phyloP scores from a whole-genome alignment of 2,888 invertebrate genomes.

The Sympetrum striolatum region DNA sequence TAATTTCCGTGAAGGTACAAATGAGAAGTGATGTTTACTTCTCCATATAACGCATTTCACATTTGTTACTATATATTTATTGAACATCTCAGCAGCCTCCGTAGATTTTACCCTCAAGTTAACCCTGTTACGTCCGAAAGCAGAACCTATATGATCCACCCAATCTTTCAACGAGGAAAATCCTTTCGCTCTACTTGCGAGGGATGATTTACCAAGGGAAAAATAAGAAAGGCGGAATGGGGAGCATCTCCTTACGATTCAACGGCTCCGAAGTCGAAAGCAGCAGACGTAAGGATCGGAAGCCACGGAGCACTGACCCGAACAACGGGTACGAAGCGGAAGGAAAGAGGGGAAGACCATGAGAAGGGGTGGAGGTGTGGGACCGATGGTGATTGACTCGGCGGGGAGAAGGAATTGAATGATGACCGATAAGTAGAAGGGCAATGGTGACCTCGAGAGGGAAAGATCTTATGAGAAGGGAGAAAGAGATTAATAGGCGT shows the following conservation, averaged over 20 bases:
- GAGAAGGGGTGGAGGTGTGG: neutral
- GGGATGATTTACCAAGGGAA: neutral
- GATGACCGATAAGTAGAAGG: neutral
- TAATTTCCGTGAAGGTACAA: too few species aligned
- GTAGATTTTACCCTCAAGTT: too few species aligned
- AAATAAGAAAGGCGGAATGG: neutral
- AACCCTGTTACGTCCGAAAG: too few species aligned
- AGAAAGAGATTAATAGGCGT: neutral
- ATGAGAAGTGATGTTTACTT: too few species aligned
- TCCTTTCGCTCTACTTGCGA: neutral
- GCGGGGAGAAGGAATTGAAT: neutral
- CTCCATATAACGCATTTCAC: too few species aligned
- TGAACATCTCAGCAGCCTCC: too few species aligned
- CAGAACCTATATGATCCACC: too few species aligned
- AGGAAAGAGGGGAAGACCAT: neutral
- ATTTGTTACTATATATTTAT: too few species aligned
- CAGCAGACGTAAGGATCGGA: neutral
- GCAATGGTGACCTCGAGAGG: neutral
- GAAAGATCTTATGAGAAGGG: neutral
- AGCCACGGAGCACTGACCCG: neutral
- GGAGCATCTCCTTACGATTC: neutral
- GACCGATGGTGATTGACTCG: neutral
- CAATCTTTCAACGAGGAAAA: neutral
- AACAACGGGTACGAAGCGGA: neutral
- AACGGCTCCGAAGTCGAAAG: neutral